Evolutionary conservation across 2,797 vertebrate genomes (phyloP), one percentile per base, ranked within the genome.

Genomic region (Melopsittacus undulatus): DNA sequence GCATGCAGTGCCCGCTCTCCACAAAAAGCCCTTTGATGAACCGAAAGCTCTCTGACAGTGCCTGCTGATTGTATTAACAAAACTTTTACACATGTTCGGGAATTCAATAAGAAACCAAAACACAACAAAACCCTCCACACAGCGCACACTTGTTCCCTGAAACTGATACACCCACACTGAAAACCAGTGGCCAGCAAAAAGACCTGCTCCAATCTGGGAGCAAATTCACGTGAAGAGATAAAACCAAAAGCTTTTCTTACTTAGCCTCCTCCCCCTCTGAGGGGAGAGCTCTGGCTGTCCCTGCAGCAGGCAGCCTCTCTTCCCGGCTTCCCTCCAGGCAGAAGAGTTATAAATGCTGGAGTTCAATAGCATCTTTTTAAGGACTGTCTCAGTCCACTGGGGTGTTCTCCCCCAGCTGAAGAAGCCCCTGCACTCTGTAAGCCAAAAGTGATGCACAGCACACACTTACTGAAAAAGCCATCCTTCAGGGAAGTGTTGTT

Each of bases 11-110:
- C 91, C 63, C 76, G 52, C 77, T 92, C 80, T 88, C 81, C 88
- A 90, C 90, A 96, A 81, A 96, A 97, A 93, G 91, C 89, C 91
- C 91, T 97, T 94, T 95, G 91, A 97, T 96, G 95, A 94, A 87
- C 94, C 62, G 63, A 96, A 94, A 96, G 92, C 89, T 93, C 92
- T 92, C 86, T 85, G 88, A 96, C 91, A 96, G 95, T 91, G 93
- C 89, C 89, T 79, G 76, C 90, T 93, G 92, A 96, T 49, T 95
- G 92, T 88, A 93, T 96, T 94, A 97, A 93, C 90, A 95, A 94
- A 97, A 97, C 90, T 97, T 96, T 91, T 94, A 95, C 95, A 94
- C 89, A 84, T 89, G 89, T 95, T 95, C 68, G 83, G 94, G 89
- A 92, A 95, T 76, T 73, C 7, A 15, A 61, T 66, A 64, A 67